phyloP scores from a whole-genome alignment of 2,888 invertebrate genomes.

The Imbricaverruca yamaguchii region DNA sequence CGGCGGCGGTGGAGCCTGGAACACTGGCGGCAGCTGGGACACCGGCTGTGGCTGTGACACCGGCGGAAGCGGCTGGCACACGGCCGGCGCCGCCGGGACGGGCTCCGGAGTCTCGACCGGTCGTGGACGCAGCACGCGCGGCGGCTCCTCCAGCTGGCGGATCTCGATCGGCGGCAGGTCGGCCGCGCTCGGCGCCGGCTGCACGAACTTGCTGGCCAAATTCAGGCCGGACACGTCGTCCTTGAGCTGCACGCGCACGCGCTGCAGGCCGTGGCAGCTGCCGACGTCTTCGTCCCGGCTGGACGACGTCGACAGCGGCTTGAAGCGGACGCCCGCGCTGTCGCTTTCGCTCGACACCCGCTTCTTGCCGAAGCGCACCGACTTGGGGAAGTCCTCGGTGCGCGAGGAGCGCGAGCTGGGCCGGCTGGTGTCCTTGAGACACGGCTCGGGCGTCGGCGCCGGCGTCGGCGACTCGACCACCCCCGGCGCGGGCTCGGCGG shows the following conservation, averaged over 20 bases:
- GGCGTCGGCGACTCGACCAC: background rate
- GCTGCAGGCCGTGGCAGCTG: slow-evolving; percentile 17
- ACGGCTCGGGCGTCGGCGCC: background rate
- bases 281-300: slow-evolving; percentile 9
- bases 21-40: too few species aligned
- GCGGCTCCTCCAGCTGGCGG: slow-evolving; percentile 12
- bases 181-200: background rate
- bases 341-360: background rate
- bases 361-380: slow-evolving; percentile 21
- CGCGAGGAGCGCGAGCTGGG: background rate
- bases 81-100: slow-evolving; percentile 27
- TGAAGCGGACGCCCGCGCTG: slow-evolving; percentile 13
- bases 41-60: slow-evolving; percentile 24
- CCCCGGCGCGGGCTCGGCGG: background rate
- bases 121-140: slow-evolving; percentile 1
- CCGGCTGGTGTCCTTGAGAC: slow-evolving; percentile 11
- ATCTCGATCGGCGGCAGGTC: slow-evolving; percentile 17
- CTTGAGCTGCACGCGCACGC: background rate
- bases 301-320: slow-evolving; percentile 10
- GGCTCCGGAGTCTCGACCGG: background rate
- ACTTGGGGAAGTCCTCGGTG: slow-evolving; percentile 13
- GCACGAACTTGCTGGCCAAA: slow-evolving; percentile 4
- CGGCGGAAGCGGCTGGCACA: slow-evolving; percentile 30
- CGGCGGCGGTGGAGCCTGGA: background rate
- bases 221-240: background rate